Base-by-base conservation (phyloP, 2,797 vertebrate genomes). In the Lithobates pipiens region DNA sequence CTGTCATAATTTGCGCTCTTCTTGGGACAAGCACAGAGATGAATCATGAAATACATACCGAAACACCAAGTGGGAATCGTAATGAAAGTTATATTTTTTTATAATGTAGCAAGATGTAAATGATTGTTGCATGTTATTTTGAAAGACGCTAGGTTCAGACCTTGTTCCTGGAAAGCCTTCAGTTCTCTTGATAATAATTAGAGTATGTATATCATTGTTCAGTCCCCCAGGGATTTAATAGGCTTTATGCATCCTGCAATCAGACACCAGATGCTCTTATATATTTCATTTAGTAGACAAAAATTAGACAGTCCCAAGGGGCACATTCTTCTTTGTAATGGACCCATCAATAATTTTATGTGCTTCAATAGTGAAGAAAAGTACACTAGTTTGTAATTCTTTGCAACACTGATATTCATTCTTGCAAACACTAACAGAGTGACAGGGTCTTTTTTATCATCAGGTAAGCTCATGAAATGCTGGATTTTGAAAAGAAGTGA, bases 201-300 rank as follows among this genome's bases (percentile, higher is more conserved):
- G 76, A 61, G 16, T 70, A 71, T 84, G 42, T 76, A 75, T 57
- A 77, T 81, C 63, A 71, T 77, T 11, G 23, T 65, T 71, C 36
- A 73, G 39, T 46, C 25, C 54, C 54, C 74, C 34, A 63, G 73
- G 65, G 72, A 63, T 61, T 76, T 71, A 13, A n/a, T 25, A 63
- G 44, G 65, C 67, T 72, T 77, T 76, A 77, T 67, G 46, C 46
- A 77, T 72, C 50, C 68, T 65, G 23, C 67, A 82, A 70, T 86
- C 79, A 86, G 73, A 82, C 79, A 82, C 79, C 74, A 86, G 61
- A 82, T 50, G 67, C 67, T 86, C 71, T 82, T 77, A 77, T 86
- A 77, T 76, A 72, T 86, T 82, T 86, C 44, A 86, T 81, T 82
- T 69, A 77, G 34, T 67, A 82, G 73, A 72, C 85, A 75, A 82